phyloP scores from a whole-genome alignment of 1,140 invertebrate species.

The Euwallacea fornicatus region DNA sequence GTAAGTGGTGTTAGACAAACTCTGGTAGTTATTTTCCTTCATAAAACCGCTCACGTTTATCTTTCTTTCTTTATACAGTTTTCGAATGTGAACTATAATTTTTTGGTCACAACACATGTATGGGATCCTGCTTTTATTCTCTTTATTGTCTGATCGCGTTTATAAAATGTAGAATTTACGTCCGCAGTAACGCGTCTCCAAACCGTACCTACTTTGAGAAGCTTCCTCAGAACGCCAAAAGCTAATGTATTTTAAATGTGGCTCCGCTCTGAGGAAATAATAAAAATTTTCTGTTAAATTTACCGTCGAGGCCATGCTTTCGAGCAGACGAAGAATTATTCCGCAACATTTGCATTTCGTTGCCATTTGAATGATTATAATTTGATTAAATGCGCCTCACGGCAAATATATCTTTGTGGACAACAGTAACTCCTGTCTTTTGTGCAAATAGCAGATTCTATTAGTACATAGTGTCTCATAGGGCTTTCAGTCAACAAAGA shows the following conservation, averaged over 20 bases:
- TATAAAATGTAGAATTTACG: no score
- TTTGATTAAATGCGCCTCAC: conserved; percentile 28
- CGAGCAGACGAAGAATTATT: conserved; percentile 37
- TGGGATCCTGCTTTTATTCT: no score
- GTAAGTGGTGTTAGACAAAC: conserved; percentile 27
- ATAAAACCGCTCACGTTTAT: conserved; percentile 13
- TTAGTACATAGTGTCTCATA: no score
- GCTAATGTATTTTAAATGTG: conserved; percentile 30
- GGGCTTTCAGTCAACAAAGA: no score
- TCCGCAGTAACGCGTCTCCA: no score
- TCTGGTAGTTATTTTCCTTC: conserved; percentile 19
- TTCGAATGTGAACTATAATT: no score
- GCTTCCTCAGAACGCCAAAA: neutral
- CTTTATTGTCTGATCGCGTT: no score
- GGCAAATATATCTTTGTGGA: no score
- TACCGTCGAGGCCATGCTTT: conserved; percentile 29
- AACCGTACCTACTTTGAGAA: neutral
- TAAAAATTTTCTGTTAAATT: conserved; percentile 43
- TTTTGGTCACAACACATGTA: no score
- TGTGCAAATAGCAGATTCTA: no score
- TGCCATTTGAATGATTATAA: conserved; percentile 41
- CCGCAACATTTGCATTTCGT: conserved; percentile 40
- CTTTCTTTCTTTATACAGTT: neutral
- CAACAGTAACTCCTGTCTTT: no score
- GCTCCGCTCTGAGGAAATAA: conserved; percentile 26